Evolutionary conservation across 2,888 invertebrate species (phyloP), one percentile per base, ranked within the genome.

Genomic region (Pandemis cinnamomeana): DNA sequence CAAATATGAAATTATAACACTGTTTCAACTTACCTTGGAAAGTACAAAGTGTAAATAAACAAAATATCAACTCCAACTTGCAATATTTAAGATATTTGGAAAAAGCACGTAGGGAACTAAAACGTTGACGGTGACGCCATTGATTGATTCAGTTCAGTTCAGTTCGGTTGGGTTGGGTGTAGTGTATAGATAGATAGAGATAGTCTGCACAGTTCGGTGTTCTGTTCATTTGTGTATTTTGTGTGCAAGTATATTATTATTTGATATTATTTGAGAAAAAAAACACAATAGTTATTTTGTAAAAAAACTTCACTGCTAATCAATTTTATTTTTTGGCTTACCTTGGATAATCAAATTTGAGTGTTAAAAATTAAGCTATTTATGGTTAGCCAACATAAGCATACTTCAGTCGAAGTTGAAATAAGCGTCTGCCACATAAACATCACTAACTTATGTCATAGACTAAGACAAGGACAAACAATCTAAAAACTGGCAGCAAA

Each of bases 51-150:
- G 80, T 80, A 80, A 64, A 73, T 79, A 80, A 79, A 76, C 71
- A 72, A 80, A 76, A 80, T 79, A 74, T 78, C 76, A 76, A 78
- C 78, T 77, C 72, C 67, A 81, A 78, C 78, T 81, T 79, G 77
- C 78, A 27, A 20, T 48, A 53, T 70, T 55, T 58, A 27, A 77
- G 66, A 63, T 85, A 86, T 85, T 84, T 84, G 86, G 80, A 87
- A 87, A 84, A 81, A 83, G 81, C 83, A 86, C 83, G 84, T 84
- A 85, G 83, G 87, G 87, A 88, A 89, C 79, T 91, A 87, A 89
- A 87, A 88, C 87, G 86, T 89, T 89, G 87, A 89, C 87, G 90
- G 88, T 89, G 91, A 91, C 92, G 91, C 92, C 91, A 91, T 90
- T 90, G 85, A 89, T 86, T 85, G 68, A 72, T 72, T 68, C 44